Evolutionary conservation across 2,797 vertebrate genomes (phyloP).

Genomic region (Halcyon badia): DNA sequence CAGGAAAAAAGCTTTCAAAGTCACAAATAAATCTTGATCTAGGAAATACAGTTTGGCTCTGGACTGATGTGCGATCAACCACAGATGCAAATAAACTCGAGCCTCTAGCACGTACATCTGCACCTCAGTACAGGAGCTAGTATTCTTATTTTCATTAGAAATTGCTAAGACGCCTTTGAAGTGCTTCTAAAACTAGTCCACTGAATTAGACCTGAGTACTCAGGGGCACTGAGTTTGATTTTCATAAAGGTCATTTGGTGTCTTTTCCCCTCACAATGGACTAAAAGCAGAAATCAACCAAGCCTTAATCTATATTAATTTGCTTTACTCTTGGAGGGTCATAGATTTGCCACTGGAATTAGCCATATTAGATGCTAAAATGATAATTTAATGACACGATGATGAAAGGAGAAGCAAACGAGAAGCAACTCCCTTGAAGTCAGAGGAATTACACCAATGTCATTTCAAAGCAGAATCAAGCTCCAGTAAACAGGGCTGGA

Average conservation of each 20-base stretch:
- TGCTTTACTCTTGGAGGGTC: conserved; percentile 55
- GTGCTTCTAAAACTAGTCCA: conserved; percentile 18
- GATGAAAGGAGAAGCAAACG: background rate
- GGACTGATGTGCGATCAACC: background rate
- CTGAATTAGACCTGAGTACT: conserved; percentile 53
- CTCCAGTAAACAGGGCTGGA: background rate
- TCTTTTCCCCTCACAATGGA: conserved; percentile 56
- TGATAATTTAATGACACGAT: conserved; percentile 45
- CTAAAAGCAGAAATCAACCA: conserved; percentile 62
- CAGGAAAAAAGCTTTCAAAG: conserved; percentile 55
- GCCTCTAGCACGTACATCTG: background rate
- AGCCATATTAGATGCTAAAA: conserved; percentile 44
- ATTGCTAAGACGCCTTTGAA: background rate
- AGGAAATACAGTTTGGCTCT: conserved; percentile 3
- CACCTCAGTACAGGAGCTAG: background rate
- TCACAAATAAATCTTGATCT: conserved; percentile 53
- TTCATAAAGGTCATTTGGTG: conserved; percentile 61
- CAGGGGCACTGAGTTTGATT: conserved; percentile 1
- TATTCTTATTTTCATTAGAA: background rate
- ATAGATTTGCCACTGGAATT: conserved; percentile 59
- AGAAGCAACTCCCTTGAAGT: background rate
- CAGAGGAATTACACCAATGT: background rate
- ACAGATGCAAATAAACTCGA: conserved; percentile 37
- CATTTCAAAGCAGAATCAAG: background rate
- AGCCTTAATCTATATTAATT: conserved; percentile 62